Conservation (phyloP, 2,113 vertebrate species). For the Marmota flaviventris region DNA sequence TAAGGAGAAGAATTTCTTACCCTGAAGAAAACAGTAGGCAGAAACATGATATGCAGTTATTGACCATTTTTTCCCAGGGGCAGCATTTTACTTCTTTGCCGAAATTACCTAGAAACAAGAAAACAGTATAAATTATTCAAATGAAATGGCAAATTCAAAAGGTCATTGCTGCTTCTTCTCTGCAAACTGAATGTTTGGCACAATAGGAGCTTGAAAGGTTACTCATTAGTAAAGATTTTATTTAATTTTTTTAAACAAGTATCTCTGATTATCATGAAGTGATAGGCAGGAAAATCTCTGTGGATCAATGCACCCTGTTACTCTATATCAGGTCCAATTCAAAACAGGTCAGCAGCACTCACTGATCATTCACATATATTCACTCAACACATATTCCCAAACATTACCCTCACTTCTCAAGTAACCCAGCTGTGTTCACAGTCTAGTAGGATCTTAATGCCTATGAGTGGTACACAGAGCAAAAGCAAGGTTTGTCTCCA, state of each 20-base stretch:
- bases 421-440: background rate
- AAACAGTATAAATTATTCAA: slow-evolving; percentile 70
- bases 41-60: slow-evolving; percentile 4
- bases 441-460: background rate
- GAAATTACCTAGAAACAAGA: slow-evolving; percentile 51
- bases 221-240: slow-evolving; percentile 44
- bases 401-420: background rate
- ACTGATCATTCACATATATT: background rate
- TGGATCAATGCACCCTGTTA: slow-evolving; percentile 1
- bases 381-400: background rate
- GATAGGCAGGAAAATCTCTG: background rate
- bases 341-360: background rate
- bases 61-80: background rate
- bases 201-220: slow-evolving; percentile 38
- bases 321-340: slow-evolving; percentile 22
- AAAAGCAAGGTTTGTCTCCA: slow-evolving; percentile 3
- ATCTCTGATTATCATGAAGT: slow-evolving; percentile 49
- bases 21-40: slow-evolving; percentile 23
- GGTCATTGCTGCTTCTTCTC: slow-evolving; percentile 24
- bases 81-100: background rate
- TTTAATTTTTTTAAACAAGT: slow-evolving; percentile 25
- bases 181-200: slow-evolving; percentile 38
- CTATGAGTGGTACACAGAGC: background rate
- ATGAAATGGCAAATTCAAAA: slow-evolving; percentile 61
- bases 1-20: background rate